Evolutionary conservation across 1,140 invertebrate species (phyloP).

Genomic region (Hesperophylax magnus): DNA sequence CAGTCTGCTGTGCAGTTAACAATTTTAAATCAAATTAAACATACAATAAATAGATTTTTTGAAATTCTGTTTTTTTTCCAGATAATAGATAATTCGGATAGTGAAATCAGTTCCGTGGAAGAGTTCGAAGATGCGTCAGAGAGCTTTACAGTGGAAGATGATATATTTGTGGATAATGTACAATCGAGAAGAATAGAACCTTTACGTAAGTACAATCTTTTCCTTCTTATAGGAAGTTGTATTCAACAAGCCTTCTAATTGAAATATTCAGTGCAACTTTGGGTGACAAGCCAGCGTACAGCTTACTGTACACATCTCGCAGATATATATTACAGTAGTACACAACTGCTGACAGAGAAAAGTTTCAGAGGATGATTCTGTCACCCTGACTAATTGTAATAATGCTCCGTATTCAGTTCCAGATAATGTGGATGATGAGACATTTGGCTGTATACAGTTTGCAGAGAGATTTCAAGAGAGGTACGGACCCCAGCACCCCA

Average conservation of each 20-base stretch:
- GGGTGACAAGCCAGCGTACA: too few species aligned
- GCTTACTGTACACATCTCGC: too few species aligned
- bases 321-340: too few species aligned
- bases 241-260: too few species aligned
- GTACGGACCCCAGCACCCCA: slow-evolving; percentile 86
- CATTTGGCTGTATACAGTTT: slow-evolving; percentile 89
- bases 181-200: slow-evolving; percentile 80
- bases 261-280: too few species aligned
- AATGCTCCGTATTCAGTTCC: slow-evolving; percentile 77
- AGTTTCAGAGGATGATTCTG: too few species aligned
- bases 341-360: too few species aligned
- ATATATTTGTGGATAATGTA: slow-evolving; percentile 86
- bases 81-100: slow-evolving; percentile 72
- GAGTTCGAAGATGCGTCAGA: slow-evolving; percentile 89
- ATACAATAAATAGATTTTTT: background rate
- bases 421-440: slow-evolving; percentile 88
- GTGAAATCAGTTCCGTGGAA: slow-evolving; percentile 81
- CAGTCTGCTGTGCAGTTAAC: too few species aligned
- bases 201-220: slow-evolving; percentile 76
- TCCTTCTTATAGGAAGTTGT: too few species aligned
- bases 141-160: slow-evolving; percentile 85
- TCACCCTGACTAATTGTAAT: too few species aligned
- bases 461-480: slow-evolving; percentile 85
- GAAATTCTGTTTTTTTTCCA: slow-evolving; percentile 57
- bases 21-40: too few species aligned